phyloP scores from a whole-genome alignment of 2,113 vertebrate species.

The Rana temporaria region DNA sequence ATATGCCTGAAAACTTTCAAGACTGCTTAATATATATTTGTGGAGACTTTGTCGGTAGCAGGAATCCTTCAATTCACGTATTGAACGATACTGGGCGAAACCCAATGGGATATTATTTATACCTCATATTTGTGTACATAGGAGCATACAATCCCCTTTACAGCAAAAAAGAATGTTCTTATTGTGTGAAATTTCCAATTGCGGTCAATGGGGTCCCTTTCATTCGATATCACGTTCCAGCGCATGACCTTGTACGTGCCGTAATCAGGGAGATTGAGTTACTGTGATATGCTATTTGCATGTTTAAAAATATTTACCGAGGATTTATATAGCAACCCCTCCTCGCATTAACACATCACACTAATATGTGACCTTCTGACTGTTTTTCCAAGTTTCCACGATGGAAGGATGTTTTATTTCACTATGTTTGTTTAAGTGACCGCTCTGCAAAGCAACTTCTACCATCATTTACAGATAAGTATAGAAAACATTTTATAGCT shows the following conservation, averaged over 20 bases:
- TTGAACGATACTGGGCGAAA: constrained; percentile 37
- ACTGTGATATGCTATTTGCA: constrained; percentile 28
- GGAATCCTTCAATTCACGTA: constrained; percentile 35
- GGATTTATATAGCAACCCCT: constrained; percentile 28
- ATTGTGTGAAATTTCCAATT: constrained; percentile 38
- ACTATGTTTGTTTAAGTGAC: not conserved
- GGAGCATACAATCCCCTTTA: constrained; percentile 40
- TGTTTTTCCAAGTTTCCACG: constrained; percentile 12
- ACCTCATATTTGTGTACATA: constrained; percentile 34
- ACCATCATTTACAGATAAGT: too few species aligned
- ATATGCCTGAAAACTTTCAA: constrained; percentile 44
- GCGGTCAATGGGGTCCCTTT: constrained; percentile 38
- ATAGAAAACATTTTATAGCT: too few species aligned
- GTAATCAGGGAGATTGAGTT: constrained; percentile 23
- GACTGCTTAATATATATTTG: constrained; percentile 23
- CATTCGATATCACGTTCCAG: constrained; percentile 39
- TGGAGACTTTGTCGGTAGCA: constrained; percentile 24
- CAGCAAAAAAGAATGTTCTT: constrained; percentile 29
- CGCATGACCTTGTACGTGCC: constrained; percentile 14
- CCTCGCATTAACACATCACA: not conserved
- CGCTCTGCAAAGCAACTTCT: too few species aligned
- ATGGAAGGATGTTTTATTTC: constrained; percentile 27
- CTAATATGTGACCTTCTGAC: constrained; percentile 13
- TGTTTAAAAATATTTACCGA: constrained; percentile 40
- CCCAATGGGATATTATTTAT: constrained; percentile 47